Percentiles rank a stretch among this genome's conserved stretches.
Conservation (phyloP, 2,113 vertebrate genomes). For the Rhabdornis inornatus region DNA sequence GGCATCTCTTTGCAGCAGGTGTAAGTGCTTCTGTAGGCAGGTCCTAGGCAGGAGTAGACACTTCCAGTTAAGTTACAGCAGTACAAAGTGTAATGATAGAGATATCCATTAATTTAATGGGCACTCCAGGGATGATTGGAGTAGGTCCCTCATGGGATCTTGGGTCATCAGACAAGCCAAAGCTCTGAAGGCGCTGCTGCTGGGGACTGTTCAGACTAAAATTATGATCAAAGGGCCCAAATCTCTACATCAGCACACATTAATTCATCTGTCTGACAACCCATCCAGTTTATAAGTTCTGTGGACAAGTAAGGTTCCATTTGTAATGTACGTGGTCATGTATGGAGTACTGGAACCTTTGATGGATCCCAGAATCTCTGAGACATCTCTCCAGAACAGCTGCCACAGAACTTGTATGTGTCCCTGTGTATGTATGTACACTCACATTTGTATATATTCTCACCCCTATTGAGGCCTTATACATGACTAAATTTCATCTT, state of each 20-base stretch:
- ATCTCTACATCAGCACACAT: not conserved
- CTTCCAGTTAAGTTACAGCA: not conserved
- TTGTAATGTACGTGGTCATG: not conserved
- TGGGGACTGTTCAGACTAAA: not conserved
- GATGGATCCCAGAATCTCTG: not conserved
- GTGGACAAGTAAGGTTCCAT: not conserved
- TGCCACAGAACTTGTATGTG: not conserved
- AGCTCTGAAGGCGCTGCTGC: not conserved
- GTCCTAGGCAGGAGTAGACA: not conserved
- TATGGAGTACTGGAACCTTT: not conserved
- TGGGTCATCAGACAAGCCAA: not conserved
- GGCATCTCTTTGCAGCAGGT: not conserved
- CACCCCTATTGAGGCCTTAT: not conserved
- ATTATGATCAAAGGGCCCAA: not conserved
- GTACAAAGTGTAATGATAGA: not conserved
- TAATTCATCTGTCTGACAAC: not conserved
- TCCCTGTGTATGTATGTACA: not conserved
- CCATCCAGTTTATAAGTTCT: not conserved
- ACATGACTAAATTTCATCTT: not conserved
- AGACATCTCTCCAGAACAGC: not conserved
- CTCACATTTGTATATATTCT: not conserved
- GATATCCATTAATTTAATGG: not conserved
- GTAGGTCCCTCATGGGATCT: rapidly evolving
- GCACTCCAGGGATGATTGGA: not conserved
- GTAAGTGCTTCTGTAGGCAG: not conserved